Base-by-base conservation (phyloP, 2,797 vertebrate species). In the Alectoris magna region DNA sequence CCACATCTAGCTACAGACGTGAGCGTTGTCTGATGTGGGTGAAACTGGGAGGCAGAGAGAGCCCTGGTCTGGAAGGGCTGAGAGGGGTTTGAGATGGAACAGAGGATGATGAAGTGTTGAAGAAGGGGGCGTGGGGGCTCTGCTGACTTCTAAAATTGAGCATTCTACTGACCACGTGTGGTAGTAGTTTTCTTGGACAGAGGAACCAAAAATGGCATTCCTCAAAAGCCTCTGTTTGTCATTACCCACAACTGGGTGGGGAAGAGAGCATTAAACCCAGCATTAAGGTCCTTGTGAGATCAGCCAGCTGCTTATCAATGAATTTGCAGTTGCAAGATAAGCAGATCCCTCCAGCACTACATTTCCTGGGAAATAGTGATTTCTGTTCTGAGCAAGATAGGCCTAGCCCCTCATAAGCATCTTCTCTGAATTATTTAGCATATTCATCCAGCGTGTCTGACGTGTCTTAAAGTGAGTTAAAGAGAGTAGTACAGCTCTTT, bases 121-220 rank as follows among this genome's bases (percentile, higher is more conserved):
- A 8, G 23, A 38, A 14, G n/a, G 58, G 51, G 70, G 3, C 0
- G 36, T 72, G 22, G 79, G 10, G 18, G 49, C 58, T 34, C 66
- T 23, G 10, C 39, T 7, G 71, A 4, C 49, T 60, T 26, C 6
- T 14, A 2, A 62, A 41, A 15, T 0, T 6, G 51, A 51, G 13
- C 49, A 1, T 0, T 26, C 53, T 31, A 8, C n/a, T 9, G 49
- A 23, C 29, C 6, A 0, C 0, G 56, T 12, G 3, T 66, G 7
- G 27, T 14, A 29, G 8, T 24, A 6, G 27, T 67, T 21, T 71
- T 16, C 53, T 11, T 41, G 29, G 10, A 1, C 0, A 4, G 6
- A 48, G 46, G 56, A 63, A 38, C 46, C 8, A 19, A 48, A 48
- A 48, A 48, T 12, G 11, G 7, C n/a, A 2, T 34, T 39, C 41